A percentile compares a stretch with the other conserved stretches of the same genome.
phyloP scores from a whole-genome alignment of 2,797 vertebrate species.

The Hippocampus kuda region DNA sequence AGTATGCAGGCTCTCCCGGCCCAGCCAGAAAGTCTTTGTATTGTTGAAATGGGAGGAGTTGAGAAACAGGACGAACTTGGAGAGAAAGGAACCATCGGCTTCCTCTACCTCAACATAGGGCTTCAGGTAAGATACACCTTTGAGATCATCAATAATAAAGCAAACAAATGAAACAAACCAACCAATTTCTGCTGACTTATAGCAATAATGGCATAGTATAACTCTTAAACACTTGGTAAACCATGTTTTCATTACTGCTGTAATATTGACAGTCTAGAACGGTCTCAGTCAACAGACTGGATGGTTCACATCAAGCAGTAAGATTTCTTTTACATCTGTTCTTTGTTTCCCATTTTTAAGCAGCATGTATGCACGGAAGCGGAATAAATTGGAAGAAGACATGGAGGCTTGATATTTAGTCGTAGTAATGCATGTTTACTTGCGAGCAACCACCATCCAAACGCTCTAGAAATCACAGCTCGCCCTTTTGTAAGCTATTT shows the following conservation, averaged over 20 bases:
- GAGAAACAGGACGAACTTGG: constrained; percentile 98
- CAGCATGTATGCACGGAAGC: neutral
- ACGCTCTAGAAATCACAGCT: neutral
- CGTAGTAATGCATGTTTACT: neutral
- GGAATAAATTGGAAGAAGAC: neutral
- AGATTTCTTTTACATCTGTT: neutral
- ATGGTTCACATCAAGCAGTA: neutral
- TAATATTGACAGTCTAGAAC: neutral
- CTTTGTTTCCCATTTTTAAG: neutral
- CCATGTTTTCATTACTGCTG: neutral
- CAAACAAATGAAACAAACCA: neutral
- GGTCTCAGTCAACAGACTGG: neutral
- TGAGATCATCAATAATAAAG: neutral
- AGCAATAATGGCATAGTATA: too few species aligned
- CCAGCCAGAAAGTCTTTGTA: constrained; percentile 91
- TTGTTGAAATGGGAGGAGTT: constrained; percentile 96
- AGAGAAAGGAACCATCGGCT: constrained; percentile 90
- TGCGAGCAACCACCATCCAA: neutral
- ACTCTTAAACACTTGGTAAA: too few species aligned
- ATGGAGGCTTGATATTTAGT: neutral
- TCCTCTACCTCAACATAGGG: constrained; percentile 95
- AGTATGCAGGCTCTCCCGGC: constrained; percentile 98
- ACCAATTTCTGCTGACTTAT: neutral
- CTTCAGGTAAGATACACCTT: constrained; percentile 74
- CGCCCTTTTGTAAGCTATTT: neutral